Conservation (phyloP, 2,113 vertebrate genomes). For the Lepus timidus region DNA sequence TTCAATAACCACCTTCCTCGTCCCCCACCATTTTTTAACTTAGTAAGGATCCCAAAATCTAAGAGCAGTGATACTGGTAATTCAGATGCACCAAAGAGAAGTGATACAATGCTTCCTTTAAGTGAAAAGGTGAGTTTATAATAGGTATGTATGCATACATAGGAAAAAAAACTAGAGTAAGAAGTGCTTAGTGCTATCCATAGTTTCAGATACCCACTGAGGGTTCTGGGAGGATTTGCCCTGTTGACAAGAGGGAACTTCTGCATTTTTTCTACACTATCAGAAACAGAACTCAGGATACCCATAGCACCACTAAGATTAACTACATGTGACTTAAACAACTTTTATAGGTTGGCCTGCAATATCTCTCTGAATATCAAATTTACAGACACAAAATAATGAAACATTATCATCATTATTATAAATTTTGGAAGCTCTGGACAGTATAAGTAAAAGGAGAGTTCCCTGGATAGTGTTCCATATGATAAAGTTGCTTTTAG, state of each 20-base stretch:
- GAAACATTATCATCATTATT: not conserved
- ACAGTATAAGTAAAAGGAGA: not conserved
- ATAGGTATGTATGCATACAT: not conserved
- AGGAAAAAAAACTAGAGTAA: not conserved
- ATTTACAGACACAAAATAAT: slow-evolving; percentile 19
- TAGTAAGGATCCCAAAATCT: not conserved
- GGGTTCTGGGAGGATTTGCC: not conserved
- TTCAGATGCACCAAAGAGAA: not conserved
- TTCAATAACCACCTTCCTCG: too few species aligned
- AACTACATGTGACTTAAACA: not conserved
- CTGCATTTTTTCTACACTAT: not conserved
- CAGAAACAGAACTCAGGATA: not conserved
- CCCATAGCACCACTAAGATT: not conserved
- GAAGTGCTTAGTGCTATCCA: too few species aligned
- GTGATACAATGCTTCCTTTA: not conserved
- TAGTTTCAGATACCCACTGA: not conserved
- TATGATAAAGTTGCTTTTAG: slow-evolving; percentile 31
- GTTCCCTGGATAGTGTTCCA: not conserved
- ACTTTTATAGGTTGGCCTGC: not conserved
- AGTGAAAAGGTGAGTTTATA: not conserved
- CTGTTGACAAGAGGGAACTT: not conserved
- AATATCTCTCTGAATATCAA: slow-evolving; percentile 46
- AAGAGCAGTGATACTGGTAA: not conserved
- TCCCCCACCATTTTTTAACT: not conserved
- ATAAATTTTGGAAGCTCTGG: slow-evolving; percentile 15